A percentile compares a stretch with the other conserved stretches of the same genome.
phyloP scores from a whole-genome alignment of 2,888 invertebrate genomes.

The Euphydryas editha region DNA sequence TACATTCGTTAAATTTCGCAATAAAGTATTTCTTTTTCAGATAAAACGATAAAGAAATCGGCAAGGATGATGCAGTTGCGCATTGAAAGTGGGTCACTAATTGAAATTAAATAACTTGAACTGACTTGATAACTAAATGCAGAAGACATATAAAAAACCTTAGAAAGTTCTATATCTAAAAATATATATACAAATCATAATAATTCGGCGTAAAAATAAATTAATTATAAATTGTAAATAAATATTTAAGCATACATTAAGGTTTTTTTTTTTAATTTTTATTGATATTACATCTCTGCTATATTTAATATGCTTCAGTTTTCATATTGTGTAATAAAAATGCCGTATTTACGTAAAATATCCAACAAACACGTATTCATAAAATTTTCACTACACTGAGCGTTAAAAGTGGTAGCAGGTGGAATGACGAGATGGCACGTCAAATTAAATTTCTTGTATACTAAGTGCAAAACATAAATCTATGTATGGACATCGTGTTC shows the following conservation, averaged over 20 bases:
- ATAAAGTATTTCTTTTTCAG: not conserved
- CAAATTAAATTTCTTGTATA: constrained; percentile 15
- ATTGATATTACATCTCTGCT: too few species aligned
- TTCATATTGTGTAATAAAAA: not conserved
- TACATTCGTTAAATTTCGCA: not conserved
- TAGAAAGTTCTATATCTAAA: not conserved
- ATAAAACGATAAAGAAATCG: constrained; percentile 4
- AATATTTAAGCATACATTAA: too few species aligned
- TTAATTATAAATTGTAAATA: too few species aligned
- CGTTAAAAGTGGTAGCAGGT: constrained; percentile 17
- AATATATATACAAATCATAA: too few species aligned
- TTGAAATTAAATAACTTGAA: not conserved
- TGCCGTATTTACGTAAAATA: not conserved
- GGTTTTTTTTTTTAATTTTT: too few species aligned
- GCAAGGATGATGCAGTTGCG: constrained; percentile 11
- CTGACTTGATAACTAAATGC: not conserved
- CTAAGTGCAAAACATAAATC: constrained; percentile 8
- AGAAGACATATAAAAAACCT: not conserved
- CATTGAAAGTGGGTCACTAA: constrained; percentile 7
- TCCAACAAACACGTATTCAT: not conserved
- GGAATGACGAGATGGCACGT: constrained; percentile 7
- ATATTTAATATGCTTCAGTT: not conserved
- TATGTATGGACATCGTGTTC: too few species aligned
- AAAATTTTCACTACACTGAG: constrained; percentile 11
- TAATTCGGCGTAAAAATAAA: too few species aligned